Evolutionary conservation across 2,888 invertebrate species (phyloP).

Genomic region (Xylocampa areola): DNA sequence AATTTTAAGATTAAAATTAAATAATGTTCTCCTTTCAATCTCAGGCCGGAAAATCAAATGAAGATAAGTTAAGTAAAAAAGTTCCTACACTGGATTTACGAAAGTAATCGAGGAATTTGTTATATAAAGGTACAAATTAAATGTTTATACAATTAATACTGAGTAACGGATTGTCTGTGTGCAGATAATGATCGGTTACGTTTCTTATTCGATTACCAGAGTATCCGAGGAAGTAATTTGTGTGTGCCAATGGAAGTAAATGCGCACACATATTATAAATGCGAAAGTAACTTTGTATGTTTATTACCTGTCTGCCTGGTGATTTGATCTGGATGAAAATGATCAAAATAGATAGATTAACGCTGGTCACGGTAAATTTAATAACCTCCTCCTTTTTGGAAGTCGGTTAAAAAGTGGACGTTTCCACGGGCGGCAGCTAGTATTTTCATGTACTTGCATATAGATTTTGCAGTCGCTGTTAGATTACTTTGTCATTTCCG

Average conservation of each 20-base stretch:
- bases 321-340: too few relatives aligned
- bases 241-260: conserved; percentile 44
- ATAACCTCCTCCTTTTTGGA: too few relatives aligned
- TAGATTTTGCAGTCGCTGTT: conserved; percentile 33
- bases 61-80: conserved; percentile 46
- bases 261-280: too few relatives aligned
- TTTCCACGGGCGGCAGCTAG: too few relatives aligned
- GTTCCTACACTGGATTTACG: conserved; percentile 59
- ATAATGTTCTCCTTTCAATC: conserved; percentile 11
- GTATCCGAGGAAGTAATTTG: conserved; percentile 54
- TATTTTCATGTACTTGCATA: too few relatives aligned
- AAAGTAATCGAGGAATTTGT: conserved; percentile 37
- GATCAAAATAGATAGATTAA: too few relatives aligned
- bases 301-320: too few relatives aligned
- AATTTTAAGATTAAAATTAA: too few relatives aligned
- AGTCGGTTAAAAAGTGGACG: too few relatives aligned
- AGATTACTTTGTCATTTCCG: conserved; percentile 38
- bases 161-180: conserved; percentile 19
- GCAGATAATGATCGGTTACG: conserved; percentile 46
- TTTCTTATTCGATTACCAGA: conserved; percentile 49
- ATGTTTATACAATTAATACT: conserved; percentile 23
- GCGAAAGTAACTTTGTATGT: too few relatives aligned
- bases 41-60: conserved; percentile 6
- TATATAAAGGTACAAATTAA: conserved; percentile 22
- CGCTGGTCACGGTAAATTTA: too few relatives aligned